Conservation (phyloP, 1,140 invertebrate genomes). For the Propsilocerus akamusi region DNA sequence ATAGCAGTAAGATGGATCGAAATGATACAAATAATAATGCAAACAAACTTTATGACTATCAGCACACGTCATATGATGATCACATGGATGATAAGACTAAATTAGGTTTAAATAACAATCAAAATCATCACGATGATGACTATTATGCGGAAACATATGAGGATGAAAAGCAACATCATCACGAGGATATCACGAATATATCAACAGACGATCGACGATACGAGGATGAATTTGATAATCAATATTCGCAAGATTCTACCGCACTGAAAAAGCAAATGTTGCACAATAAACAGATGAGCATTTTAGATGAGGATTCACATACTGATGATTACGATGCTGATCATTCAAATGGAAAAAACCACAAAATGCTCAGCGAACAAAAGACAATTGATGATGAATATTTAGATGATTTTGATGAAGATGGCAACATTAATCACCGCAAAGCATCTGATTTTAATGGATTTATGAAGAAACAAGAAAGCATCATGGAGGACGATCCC, state of each 20-base stretch:
- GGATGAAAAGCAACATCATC: background rate
- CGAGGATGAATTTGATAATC: too few species aligned
- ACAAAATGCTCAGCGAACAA: too few species aligned
- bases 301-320: background rate
- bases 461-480: constrained; percentile 18
- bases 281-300: background rate
- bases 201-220: too few species aligned
- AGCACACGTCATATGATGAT: background rate
- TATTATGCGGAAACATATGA: background rate
- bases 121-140: background rate
- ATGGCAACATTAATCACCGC: background rate
- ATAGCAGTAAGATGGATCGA: background rate
- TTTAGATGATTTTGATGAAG: background rate
- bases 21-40: background rate
- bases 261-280: too few species aligned
- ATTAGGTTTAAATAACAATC: too few species aligned
- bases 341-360: too few species aligned
- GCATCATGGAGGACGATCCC: constrained; percentile 13
- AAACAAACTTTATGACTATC: background rate
- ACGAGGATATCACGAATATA: background rate
- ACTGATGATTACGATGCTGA: too few species aligned
- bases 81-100: too few species aligned
- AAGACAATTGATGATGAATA: background rate
- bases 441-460: background rate
- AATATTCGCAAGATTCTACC: too few species aligned